Evolutionary conservation across 2,888 invertebrate species (phyloP), one percentile per base, ranked within the genome.

Genomic region (Ectobius pallidus): DNA sequence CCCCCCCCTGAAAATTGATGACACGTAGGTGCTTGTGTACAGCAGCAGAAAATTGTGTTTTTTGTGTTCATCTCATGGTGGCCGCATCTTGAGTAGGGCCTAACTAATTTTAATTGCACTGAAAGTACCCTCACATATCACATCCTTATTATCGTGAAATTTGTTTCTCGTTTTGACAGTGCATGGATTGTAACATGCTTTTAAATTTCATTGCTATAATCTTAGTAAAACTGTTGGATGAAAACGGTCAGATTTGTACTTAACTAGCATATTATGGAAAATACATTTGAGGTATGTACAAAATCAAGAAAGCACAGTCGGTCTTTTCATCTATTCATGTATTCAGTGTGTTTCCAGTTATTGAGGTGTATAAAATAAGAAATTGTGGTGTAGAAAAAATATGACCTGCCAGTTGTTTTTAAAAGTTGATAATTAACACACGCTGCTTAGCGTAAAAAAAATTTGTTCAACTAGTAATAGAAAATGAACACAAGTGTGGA

Each of bases 251-350:
- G 34, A 18, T 20, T 69, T 73, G 73, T 73, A 73, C 73, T 73
- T 73, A 71, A 73, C 46, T 73, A 73, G 71, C 4, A 39, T 7
- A 11, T 11, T 65, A 46, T 65, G 52, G 16, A 69, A 61, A 70
- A 39, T 25, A 34, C 32, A 32, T 30, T 55, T 73, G 73, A 70
- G 70, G 73, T 70, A 58, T 73, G 73, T 73, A 73, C 73, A 73
- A 73, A 73, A 73, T 71, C 63, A 49, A 68, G 70, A 58, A 71
- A 73, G 73, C 73, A 73, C 73, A 73, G 73, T 71, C 46, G 65
- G 65, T 44, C 46, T 65, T 63, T 69, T 55, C 52, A 52, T 39
- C 34, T 52, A 16, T n/a, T 27, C 25, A 65, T 69, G 61, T 58
- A 70, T 25, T 65, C 42, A 52, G 70, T 44, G 70, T 70, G 44